Base-by-base conservation (phyloP, 2,888 invertebrate species). In the Mellilla xanthometata region DNA sequence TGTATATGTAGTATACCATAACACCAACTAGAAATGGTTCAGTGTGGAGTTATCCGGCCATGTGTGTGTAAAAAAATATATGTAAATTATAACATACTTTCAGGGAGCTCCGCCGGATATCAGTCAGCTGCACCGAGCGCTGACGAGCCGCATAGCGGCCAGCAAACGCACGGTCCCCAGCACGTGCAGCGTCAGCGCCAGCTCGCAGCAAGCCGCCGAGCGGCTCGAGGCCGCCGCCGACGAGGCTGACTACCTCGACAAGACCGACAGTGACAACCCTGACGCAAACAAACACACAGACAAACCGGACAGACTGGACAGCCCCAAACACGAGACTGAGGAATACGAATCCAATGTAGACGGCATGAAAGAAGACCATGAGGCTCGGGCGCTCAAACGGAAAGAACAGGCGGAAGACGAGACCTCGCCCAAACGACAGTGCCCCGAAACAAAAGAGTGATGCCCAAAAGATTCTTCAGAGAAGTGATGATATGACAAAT, bases 91-190 rank as follows among this genome's bases (percentile, higher is more conserved):
- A n/a, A n/a, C n/a, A 3, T 5, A 1, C 11, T 76, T 69, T 0
- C 71, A 89, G 89, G 89, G 86, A 6, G 78, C 84, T 0, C 86
- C 87, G 1, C 64, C 56, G 3, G 89, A 89, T 52, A 87, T 89
- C 43, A 61, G 68, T 7, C 84, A 83, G 39, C 61, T 89, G 30
- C 66, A 81, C 63, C 66, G 77, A 49, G 83, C 84, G 6, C 64
- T 89, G 8, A 65, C 66, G 22, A 54, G 76, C 3, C 81, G 88
- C 12, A 74, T 88, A 19, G 69, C 80, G 1, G 66, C 72, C 13
- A 77, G 73, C 58, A 80, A 77, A 58, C 67, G 65, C 2, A 44
- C 53, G 10, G 33, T 41, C 1, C 30, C 57, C 0, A 44, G 62
- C 39, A 54, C 56, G 1, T 58, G 67, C 45, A 39, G 62, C 12